Percentiles rank a stretch among this genome's conserved stretches.
phyloP scores from a whole-genome alignment of 2,888 invertebrate species.

The Clusia tigrina region DNA sequence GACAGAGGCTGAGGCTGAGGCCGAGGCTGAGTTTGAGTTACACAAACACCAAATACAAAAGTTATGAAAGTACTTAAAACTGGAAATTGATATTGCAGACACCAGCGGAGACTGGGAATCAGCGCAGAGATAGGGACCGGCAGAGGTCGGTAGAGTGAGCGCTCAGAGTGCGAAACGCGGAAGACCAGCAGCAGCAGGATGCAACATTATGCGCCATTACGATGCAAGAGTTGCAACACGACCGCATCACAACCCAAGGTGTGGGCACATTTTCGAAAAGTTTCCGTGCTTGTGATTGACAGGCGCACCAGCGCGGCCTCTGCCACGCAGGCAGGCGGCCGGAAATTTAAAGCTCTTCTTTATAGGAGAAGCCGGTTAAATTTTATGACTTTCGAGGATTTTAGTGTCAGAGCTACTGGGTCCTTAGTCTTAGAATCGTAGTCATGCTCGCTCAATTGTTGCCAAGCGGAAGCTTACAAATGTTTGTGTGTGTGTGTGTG shows the following conservation, averaged over 20 bases:
- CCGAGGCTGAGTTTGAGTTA: not conserved
- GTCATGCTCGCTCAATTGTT: too few species aligned
- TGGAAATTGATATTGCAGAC: conserved; percentile 34
- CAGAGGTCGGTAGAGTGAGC: not conserved
- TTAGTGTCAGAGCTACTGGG: too few species aligned
- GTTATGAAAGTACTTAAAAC: conserved; percentile 38
- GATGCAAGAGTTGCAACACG: too few species aligned
- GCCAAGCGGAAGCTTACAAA: not conserved
- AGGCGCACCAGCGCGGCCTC: too few species aligned
- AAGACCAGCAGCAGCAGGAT: not conserved
- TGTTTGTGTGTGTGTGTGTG: not conserved
- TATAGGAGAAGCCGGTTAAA: too few species aligned
- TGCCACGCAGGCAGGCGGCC: too few species aligned
- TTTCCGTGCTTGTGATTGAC: conserved; percentile 3
- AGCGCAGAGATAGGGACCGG: too few species aligned
- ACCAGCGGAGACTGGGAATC: not conserved
- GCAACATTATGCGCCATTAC: not conserved
- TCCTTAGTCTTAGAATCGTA: too few species aligned
- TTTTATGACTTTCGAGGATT: too few species aligned
- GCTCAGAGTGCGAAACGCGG: not conserved
- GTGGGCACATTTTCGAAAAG: not conserved
- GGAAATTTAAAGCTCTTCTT: too few species aligned
- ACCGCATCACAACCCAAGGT: too few species aligned
- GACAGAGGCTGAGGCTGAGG: not conserved
- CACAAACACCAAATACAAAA: conserved; percentile 20